Evolutionary conservation across 1,140 invertebrate species (phyloP).

Genomic region (Drosophila takahashii): DNA sequence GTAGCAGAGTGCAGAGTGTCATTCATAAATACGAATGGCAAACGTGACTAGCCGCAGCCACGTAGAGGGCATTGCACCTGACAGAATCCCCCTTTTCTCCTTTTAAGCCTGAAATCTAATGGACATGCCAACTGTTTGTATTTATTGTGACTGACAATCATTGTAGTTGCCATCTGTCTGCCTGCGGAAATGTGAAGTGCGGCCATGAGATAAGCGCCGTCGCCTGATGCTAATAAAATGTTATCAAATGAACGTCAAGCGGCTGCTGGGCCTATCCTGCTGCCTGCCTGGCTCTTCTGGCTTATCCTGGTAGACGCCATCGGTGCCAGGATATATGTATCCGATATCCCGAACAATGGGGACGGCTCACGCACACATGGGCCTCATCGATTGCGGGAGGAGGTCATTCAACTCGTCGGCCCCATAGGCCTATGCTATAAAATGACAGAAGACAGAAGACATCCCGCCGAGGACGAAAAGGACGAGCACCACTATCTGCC

Average conservation of each 20-base stretch:
- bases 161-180: slow-evolving; percentile 17
- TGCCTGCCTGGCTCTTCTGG: slow-evolving; percentile 44
- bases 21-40: slow-evolving; percentile 44
- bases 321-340: slow-evolving; percentile 28
- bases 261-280: slow-evolving; percentile 34
- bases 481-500: slow-evolving; percentile 37
- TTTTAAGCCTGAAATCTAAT: neutral
- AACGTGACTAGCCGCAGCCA: slow-evolving; percentile 47
- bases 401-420: slow-evolving; percentile 32
- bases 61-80: slow-evolving; percentile 39
- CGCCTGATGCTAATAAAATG: slow-evolving; percentile 69
- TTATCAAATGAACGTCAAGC: slow-evolving; percentile 74
- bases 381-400: slow-evolving; percentile 27
- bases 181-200: slow-evolving; percentile 31
- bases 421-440: slow-evolving; percentile 21
- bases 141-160: slow-evolving; percentile 51
- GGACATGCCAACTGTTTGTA: slow-evolving; percentile 30
- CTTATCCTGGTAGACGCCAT: slow-evolving; percentile 44
- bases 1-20: slow-evolving; percentile 19
- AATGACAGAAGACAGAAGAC: neutral
- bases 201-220: slow-evolving; percentile 50
- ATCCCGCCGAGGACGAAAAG: neutral
- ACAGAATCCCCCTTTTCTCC: slow-evolving; percentile 12
- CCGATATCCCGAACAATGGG: slow-evolving; percentile 17
- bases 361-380: slow-evolving; percentile 7